Evolutionary conservation across 1,140 invertebrate species (phyloP), one percentile per base, ranked within the genome.

Genomic region (Nomia melanderi): DNA sequence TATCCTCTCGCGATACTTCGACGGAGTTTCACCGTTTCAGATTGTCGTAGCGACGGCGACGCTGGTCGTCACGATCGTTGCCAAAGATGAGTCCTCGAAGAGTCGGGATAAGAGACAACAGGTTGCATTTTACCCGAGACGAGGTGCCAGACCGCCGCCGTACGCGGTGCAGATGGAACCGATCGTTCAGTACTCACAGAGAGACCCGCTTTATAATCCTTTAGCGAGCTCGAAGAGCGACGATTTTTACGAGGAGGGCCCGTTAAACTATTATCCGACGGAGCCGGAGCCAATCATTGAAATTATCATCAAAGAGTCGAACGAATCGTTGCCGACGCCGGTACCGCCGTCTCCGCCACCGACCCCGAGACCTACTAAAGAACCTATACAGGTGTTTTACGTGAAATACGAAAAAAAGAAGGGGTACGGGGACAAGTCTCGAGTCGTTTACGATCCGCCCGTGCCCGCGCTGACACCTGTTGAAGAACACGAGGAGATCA

Each of bases 291-390:
- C 97, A 17, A 97, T 97, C 59, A 97, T 97, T 76, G 97, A 97
- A 91, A 97, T 97, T 78, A 97, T 97, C 67, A 97, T 97, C 63
- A 97, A 97, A 87, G 97, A 97, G 90, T 97, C 96, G 0, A 97
- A 97, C 88, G 96, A 97, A 81, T 94, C 95, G 0, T 88, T 97
- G 5, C 95, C 96, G 0, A 93, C 95, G 5, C 94, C 95, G n/a
- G 94, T 93, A 0, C 92, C 93, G 8, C 88, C 88, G 0, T 90
- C 93, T 8, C 88, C 93, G 36, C 88, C 93, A 23, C 91, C 93
- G 0, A 89, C 90, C 67, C 93, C 92, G 62, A 93, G 92, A 66
- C 94, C 95, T 81, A 95, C 95, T 77, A 96, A 96, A 87, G 96
- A 97, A 87, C 96, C 96, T 17, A 96, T 97, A 59, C 96, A 97